Conservation (phyloP, 2,797 vertebrate species). For the Gallinago stenura region DNA sequence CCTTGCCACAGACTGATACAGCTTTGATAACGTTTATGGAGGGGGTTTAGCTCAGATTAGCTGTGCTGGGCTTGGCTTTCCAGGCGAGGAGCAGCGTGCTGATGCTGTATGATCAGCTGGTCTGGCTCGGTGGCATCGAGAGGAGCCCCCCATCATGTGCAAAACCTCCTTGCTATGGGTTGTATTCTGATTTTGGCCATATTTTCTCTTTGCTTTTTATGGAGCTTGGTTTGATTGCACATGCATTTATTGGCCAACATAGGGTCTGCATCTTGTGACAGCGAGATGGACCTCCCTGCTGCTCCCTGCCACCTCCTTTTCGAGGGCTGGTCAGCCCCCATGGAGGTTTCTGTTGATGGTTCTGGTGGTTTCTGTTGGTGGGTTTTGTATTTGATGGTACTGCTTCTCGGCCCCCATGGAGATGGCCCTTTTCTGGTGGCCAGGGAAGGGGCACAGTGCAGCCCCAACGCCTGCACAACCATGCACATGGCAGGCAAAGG, state of each 20-base stretch:
- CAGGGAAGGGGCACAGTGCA: neutral
- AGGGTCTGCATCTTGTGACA: neutral
- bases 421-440: neutral
- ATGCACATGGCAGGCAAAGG: fast-evolving
- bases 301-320: neutral
- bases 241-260: neutral
- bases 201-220: neutral
- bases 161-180: neutral
- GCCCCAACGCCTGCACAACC: fast-evolving
- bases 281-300: neutral
- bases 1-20: neutral
- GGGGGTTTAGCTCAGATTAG: neutral
- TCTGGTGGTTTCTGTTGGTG: neutral
- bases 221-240: fast-evolving
- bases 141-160: neutral
- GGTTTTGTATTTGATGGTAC: too few species aligned
- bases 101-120: neutral
- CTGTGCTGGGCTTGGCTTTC: neutral
- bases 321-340: neutral
- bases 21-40: neutral
- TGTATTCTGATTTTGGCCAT: neutral
- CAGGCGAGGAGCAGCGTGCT: neutral
- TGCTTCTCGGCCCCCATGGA: neutral
- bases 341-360: neutral
- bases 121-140: neutral